Base-by-base conservation (phyloP, 2,888 invertebrate genomes). In the Rotaria magnacalcarata region DNA sequence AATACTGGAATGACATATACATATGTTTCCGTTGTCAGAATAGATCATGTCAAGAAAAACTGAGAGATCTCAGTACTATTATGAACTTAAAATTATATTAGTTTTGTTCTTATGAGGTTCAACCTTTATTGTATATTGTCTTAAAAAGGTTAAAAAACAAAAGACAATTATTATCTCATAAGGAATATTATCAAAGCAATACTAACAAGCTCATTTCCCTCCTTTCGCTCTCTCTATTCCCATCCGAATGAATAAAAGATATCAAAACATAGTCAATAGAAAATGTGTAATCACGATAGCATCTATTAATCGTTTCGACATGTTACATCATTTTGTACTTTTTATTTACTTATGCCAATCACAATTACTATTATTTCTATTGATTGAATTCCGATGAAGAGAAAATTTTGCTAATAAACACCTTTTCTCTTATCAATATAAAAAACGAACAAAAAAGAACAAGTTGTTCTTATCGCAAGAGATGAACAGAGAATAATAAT, bases 111-210 rank as follows among this genome's bases (percentile, higher is more conserved):
- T 27, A 60, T 60, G 27, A 60, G 27, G 2, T 27, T n/a, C 27
- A 27, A 27, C 60, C 27, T 60, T 60, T 60, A 10, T 60, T 24
- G 52, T 52, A 52, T 52, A 52, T 52, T 52, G 52, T 52, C 52
- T 52, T 11, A 52, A 14, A 16, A 60, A 60, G 60, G 27, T 27
- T 27, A 27, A 6, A 60, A 60, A 27, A 11, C 8, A 60, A 60
- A 60, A 27, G 60, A 60, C 60, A 60, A 60, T 60, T 10, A 60
- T 60, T 60, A 60, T 60, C 60, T n/a, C 60, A 60, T 60, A 60
- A 60, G 3, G 60, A 60, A 60, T 14, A 60, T 60, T 27, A 60
- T 60, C 60, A 60, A 27, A 60, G 60, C 27, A 60, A 60, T 27
- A 27, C 27, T 60, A 60, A 60, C 60, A 60, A 60, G 60, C 60